Evolutionary conservation across 2,797 vertebrate genomes (phyloP).

Genomic region (Chromis chromis): DNA sequence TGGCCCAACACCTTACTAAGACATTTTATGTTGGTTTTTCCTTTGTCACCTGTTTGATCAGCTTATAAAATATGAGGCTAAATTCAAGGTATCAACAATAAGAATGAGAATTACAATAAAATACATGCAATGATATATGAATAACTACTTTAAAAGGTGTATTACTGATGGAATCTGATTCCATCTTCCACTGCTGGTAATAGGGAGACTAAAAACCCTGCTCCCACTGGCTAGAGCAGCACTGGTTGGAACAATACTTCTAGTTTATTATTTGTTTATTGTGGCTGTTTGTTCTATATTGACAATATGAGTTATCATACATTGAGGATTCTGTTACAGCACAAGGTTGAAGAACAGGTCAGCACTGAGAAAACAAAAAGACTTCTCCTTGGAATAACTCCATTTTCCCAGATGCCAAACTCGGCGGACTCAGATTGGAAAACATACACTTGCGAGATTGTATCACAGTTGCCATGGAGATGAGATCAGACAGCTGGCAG

Average conservation of each 20-base stretch:
- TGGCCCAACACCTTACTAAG: too few relatives aligned
- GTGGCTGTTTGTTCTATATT: too few relatives aligned
- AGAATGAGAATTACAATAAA: too few relatives aligned
- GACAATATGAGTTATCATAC: too few relatives aligned
- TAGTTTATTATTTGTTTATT: too few relatives aligned
- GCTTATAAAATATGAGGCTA: not conserved
- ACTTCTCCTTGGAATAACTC: constrained; percentile 25
- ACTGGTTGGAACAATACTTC: too few relatives aligned
- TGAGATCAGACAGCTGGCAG: constrained; percentile 74
- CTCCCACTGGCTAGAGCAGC: too few relatives aligned
- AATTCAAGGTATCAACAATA: not conserved
- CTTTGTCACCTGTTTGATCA: not conserved
- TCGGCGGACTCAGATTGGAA: constrained; percentile 47
- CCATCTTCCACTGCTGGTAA: not conserved
- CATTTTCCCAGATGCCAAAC: constrained; percentile 59
- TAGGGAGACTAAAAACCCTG: not conserved
- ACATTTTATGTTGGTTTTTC: too few relatives aligned
- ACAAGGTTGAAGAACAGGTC: not conserved
- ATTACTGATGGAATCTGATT: not conserved
- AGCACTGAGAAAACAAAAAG: constrained; percentile 18
- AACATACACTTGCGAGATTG: constrained; percentile 70
- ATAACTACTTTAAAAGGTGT: not conserved
- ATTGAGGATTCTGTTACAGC: constrained; percentile 1
- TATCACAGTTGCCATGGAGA: constrained; percentile 82
- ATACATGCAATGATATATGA: too few relatives aligned